Evolutionary conservation across 2,113 vertebrate species (phyloP).

Genomic region (Nothoprocta perdicaria): DNA sequence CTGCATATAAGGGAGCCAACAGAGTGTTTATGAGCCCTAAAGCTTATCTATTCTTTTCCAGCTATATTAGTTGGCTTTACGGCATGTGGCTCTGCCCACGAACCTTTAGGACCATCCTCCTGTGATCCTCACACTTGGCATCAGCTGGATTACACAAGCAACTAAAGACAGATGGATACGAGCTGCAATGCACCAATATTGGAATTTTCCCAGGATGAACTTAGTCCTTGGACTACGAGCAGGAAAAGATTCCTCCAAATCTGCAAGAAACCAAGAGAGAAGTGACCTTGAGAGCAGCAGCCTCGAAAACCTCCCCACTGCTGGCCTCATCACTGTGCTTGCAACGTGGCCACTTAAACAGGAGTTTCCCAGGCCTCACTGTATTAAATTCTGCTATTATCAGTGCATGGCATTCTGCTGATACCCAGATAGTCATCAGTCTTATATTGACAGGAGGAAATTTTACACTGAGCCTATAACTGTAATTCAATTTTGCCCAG

Average conservation of each 20-base stretch:
- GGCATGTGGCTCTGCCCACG: neutral
- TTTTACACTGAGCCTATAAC: slow-evolving; percentile 42
- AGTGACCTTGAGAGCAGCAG: neutral
- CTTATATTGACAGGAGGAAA: slow-evolving; percentile 64
- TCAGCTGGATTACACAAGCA: neutral
- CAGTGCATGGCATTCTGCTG: slow-evolving; percentile 24
- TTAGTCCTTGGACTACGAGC: neutral
- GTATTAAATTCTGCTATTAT: slow-evolving; percentile 19
- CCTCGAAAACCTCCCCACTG: neutral
- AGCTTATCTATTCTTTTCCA: slow-evolving; percentile 5
- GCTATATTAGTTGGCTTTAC: neutral
- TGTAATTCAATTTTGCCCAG: slow-evolving; percentile 47
- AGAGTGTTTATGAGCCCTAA: neutral
- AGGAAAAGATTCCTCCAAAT: neutral
- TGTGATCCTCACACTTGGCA: neutral
- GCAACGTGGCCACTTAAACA: neutral
- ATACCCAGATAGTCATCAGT: slow-evolving; percentile 63
- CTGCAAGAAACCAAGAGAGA: neutral
- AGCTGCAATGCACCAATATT: neutral
- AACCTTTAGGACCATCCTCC: neutral
- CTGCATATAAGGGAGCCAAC: neutral
- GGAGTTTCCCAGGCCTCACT: neutral
- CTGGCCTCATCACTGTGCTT: neutral
- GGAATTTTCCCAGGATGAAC: neutral
- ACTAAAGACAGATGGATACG: neutral